A percentile compares a stretch with the other conserved stretches of the same genome.
phyloP scores from a whole-genome alignment of 2,113 vertebrate genomes.

The Phalacrocorax aristotelis region DNA sequence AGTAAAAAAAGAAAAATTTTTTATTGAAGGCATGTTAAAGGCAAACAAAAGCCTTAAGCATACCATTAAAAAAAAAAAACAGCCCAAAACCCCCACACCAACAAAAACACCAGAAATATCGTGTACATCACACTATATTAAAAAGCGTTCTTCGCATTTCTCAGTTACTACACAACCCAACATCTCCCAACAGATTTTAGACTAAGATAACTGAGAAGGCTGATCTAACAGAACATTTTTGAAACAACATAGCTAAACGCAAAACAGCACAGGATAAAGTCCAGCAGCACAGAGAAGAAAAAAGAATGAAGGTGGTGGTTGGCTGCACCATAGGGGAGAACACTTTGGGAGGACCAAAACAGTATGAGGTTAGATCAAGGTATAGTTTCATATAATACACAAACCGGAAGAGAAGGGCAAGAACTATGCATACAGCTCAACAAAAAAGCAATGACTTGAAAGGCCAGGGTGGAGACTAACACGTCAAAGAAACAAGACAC shows the following conservation, averaged over 20 bases:
- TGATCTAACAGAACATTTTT: fast-evolving
- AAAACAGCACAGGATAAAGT: not conserved
- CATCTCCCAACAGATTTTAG: not conserved
- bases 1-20: not conserved
- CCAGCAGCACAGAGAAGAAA: not conserved
- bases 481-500: not conserved
- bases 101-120: not conserved
- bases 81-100: not conserved
- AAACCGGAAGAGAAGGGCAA: not conserved
- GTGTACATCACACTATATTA: not conserved
- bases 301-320: not conserved
- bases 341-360: not conserved
- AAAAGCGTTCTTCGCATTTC: not conserved
- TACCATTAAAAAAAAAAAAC: not conserved
- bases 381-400: not conserved
- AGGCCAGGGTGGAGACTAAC: not conserved
- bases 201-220: not conserved
- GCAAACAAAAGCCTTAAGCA: not conserved
- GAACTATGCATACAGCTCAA: not conserved
- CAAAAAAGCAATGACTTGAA: not conserved
- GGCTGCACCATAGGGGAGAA: not conserved
- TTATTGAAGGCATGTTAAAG: not conserved
- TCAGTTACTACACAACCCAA: not conserved
- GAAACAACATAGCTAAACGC: not conserved
- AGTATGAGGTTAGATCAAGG: not conserved